A percentile compares a stretch with the other conserved stretches of the same genome.
These are phyloP conservation scores for Drosophila trapezifrons DNA, from an alignment of 1,140 invertebrate species.

Conservation along the genomic window DNA sequence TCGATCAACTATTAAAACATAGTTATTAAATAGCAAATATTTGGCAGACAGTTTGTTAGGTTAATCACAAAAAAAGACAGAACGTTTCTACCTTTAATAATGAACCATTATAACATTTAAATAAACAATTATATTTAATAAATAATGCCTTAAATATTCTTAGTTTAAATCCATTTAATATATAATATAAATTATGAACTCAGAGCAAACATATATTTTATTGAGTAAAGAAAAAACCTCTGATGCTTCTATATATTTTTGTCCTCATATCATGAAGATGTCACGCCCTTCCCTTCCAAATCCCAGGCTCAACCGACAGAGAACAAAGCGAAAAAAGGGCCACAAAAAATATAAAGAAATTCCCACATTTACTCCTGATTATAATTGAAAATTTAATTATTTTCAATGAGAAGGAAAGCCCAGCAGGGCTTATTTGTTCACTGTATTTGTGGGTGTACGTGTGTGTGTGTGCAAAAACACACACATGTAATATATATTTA, in stretches of 20 bases:
- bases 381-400: constrained; percentile 70
- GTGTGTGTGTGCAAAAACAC: neutral
- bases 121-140: too few relatives aligned
- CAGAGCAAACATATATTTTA: too few relatives aligned
- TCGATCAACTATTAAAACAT: neutral
- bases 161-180: neutral
- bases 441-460: constrained; percentile 20
- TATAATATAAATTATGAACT: too few relatives aligned
- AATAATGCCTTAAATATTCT: neutral
- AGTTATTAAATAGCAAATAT: neutral
- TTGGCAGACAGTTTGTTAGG: too few relatives aligned
- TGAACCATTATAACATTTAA: too few relatives aligned
- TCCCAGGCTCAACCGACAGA: constrained; percentile 5
- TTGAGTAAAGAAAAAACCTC: too few relatives aligned
- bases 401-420: constrained; percentile 48
- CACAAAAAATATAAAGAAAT: constrained; percentile 24
- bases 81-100: too few relatives aligned
- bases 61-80: too few relatives aligned
- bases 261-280: neutral
- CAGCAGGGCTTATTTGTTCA: constrained; percentile 44
- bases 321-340: constrained; percentile 12
- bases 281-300: neutral
- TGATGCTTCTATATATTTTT: neutral
- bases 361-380: constrained; percentile 49
- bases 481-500: constrained; percentile 36